Conservation (phyloP, 2,797 vertebrate genomes). For the Microchirus variegatus region DNA sequence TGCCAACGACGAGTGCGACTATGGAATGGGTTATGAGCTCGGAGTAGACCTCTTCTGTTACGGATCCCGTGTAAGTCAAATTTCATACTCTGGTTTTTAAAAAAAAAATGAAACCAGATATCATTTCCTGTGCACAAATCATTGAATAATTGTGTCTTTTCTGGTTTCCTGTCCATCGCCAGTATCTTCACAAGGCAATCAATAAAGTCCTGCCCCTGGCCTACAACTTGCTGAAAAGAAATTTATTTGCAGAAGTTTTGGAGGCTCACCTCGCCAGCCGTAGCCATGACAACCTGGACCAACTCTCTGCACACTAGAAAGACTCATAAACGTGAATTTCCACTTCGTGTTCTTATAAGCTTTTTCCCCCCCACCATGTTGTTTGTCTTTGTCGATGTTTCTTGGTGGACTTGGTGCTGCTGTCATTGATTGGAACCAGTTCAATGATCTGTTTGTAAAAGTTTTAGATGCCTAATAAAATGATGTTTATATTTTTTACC, state of each 20-base stretch:
- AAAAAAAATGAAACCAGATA: no score
- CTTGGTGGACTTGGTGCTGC: conserved; percentile 63
- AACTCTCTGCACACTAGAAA: conserved; percentile 74
- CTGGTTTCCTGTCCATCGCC: conserved; percentile 3
- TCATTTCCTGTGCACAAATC: neutral
- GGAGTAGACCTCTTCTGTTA: conserved; percentile 95
- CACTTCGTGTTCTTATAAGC: conserved; percentile 39
- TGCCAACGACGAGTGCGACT: conserved; percentile 98
- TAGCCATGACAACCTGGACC: conserved; percentile 84
- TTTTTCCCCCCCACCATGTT: conserved; percentile 45
- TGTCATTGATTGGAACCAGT: conserved; percentile 53
- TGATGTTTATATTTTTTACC: conserved; percentile 78
- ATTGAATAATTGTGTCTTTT: neutral
- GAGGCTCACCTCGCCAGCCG: conserved; percentile 88
- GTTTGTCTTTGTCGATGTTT: conserved; percentile 48
- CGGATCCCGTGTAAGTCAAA: conserved; percentile 89
- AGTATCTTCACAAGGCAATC: conserved; percentile 92
- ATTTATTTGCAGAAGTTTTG: conserved; percentile 90
- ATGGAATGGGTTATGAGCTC: conserved; percentile 96
- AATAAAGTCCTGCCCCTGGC: conserved; percentile 94
- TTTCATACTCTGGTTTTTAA: no score
- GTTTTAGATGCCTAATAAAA: conserved; percentile 81
- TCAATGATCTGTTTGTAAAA: conserved; percentile 64
- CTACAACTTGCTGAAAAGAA: conserved; percentile 90
- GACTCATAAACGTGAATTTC: conserved; percentile 23